Conservation (phyloP, 1,140 invertebrate genomes). For the Hydropsyche tenuis region DNA sequence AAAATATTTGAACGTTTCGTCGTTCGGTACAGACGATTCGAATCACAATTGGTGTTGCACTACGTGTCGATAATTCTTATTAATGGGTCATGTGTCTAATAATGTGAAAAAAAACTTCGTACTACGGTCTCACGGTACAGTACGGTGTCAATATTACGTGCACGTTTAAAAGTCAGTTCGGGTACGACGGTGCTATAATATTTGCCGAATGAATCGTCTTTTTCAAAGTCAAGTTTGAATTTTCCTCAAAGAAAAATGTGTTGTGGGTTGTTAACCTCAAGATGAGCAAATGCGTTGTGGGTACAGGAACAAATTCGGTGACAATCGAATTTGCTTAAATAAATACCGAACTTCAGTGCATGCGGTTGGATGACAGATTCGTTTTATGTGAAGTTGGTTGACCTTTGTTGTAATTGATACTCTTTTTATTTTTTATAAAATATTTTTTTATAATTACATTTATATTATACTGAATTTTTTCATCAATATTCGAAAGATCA, state of each 20-base stretch:
- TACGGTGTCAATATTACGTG: conserved; percentile 15
- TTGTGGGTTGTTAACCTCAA: not conserved
- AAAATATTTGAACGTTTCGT: conserved; percentile 49
- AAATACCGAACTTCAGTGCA: too few relatives aligned
- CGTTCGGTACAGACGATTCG: conserved; percentile 36
- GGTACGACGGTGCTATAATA: not conserved
- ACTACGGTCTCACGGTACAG: conserved; percentile 10
- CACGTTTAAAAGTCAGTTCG: not conserved
- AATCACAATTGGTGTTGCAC: conserved; percentile 37
- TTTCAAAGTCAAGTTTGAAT: not conserved
- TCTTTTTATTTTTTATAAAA: too few relatives aligned
- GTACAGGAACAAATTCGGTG: not conserved
- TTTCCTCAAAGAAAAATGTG: not conserved
- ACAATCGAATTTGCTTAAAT: conserved; percentile 2
- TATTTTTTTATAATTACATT: too few relatives aligned
- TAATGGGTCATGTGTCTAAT: conserved; percentile 15
- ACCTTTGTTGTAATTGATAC: too few relatives aligned
- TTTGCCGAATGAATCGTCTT: conserved; percentile 2
- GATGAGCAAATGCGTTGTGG: not conserved
- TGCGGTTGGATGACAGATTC: too few relatives aligned
- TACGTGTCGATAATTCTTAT: conserved; percentile 45
- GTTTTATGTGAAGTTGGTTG: too few relatives aligned
- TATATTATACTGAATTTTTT: too few relatives aligned
- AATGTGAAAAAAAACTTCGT: not conserved
- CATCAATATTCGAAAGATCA: too few relatives aligned